These are phyloP conservation scores for Aphelinus certus DNA, from an alignment of 1,140 invertebrate genomes.

Conservation along the genomic window DNA sequence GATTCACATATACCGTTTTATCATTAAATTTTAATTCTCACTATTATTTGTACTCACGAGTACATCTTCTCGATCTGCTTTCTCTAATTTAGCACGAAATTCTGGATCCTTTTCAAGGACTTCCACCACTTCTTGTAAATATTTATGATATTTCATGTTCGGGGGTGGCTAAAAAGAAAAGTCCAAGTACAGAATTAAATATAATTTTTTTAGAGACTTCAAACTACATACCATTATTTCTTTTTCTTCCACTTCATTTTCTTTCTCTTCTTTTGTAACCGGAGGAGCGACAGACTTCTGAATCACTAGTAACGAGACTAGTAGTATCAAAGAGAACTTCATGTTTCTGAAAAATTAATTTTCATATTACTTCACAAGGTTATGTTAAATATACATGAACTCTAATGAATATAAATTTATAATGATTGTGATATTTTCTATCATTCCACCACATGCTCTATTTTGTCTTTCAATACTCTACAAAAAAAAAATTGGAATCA, in stretches of 20 bases:
- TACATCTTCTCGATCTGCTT: constrained; percentile 82
- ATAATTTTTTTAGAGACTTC: not conserved
- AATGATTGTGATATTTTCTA: no score
- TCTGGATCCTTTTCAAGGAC: constrained; percentile 84
- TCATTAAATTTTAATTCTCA: not conserved
- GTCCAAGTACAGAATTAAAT: constrained; percentile 10
- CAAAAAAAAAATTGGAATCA: no score
- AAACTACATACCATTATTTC: constrained; percentile 41
- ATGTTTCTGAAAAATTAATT: constrained; percentile 39
- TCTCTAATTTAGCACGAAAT: constrained; percentile 84
- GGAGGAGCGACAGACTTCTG: constrained; percentile 58
- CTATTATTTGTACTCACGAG: constrained; percentile 66
- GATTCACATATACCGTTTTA: not conserved
- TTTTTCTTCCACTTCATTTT: constrained; percentile 41
- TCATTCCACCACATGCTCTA: no score
- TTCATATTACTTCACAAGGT: no score
- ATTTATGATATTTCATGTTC: constrained; percentile 82
- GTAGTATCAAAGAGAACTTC: constrained; percentile 36
- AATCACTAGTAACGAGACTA: constrained; percentile 43
- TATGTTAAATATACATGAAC: no score
- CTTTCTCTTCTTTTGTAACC: constrained; percentile 50
- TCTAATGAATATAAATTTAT: no score
- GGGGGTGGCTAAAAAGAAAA: not conserved
- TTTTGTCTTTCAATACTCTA: no score
- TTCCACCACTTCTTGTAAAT: constrained; percentile 87